These are phyloP conservation scores for Falco punctatus DNA, from an alignment of 2,113 vertebrate genomes.

Conservation along the genomic window DNA sequence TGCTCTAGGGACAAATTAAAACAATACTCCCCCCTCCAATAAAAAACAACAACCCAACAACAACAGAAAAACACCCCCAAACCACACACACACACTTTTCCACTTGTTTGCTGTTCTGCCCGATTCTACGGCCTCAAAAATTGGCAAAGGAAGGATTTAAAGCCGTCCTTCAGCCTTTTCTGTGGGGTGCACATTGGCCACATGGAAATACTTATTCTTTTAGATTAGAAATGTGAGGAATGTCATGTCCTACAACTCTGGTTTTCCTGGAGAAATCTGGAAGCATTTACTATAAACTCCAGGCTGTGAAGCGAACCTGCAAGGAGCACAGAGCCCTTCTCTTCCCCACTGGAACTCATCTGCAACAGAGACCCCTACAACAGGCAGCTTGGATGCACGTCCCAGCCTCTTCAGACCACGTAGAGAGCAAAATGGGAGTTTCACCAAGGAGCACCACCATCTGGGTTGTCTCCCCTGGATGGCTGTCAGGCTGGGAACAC, in stretches of 20 bases:
- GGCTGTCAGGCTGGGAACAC: background rate
- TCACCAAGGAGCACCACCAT: accelerated
- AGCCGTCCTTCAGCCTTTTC: background rate
- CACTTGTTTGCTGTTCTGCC: background rate
- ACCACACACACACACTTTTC: background rate
- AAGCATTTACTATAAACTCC: background rate
- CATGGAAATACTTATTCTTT: background rate
- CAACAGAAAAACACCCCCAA: no score
- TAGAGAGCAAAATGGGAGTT: background rate
- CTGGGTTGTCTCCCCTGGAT: background rate
- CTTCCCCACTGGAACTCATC: accelerated
- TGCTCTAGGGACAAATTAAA: background rate
- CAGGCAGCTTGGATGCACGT: accelerated
- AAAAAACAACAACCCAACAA: background rate
- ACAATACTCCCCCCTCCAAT: background rate
- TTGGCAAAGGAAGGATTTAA: background rate
- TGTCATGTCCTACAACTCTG: background rate
- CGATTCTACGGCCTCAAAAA: background rate
- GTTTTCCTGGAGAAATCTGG: background rate
- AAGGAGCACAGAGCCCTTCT: background rate
- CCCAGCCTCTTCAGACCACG: accelerated
- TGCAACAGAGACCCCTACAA: accelerated
- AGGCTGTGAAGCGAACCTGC: no score
- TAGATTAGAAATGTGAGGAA: background rate
- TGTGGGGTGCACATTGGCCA: background rate